phyloP scores from a whole-genome alignment of 2,113 vertebrate species.

The Catharus fuscescens region DNA sequence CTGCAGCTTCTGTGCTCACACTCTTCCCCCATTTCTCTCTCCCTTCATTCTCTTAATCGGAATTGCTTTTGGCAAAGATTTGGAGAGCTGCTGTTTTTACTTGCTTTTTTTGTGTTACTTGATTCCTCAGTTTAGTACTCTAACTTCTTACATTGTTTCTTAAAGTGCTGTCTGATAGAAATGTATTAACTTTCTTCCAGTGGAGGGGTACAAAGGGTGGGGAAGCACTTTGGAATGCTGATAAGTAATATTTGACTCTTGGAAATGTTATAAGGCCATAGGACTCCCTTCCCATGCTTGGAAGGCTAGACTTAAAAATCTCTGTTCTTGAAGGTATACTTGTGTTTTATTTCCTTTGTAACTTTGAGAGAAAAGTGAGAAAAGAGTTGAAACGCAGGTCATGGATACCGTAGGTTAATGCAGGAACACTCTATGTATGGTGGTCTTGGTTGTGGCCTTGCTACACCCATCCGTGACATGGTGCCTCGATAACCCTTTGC shows the following conservation, averaged over 20 bases:
- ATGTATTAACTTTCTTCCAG: background rate
- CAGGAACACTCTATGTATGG: background rate
- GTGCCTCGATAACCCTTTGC: background rate
- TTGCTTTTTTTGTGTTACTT: background rate
- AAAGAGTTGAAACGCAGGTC: background rate
- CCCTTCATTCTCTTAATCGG: background rate
- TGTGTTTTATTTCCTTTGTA: background rate
- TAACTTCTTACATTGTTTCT: conserved; percentile 1
- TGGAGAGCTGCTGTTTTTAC: background rate
- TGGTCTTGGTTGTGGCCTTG: background rate
- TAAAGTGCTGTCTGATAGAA: background rate
- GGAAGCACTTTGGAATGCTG: conserved; percentile 3
- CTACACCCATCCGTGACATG: rapidly evolving
- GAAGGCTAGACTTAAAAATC: background rate
- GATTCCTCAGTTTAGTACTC: background rate
- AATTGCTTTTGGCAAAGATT: background rate
- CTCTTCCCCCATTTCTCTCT: rapidly evolving
- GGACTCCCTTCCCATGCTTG: background rate
- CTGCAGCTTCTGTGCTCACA: background rate
- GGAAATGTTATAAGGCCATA: background rate
- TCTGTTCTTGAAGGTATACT: background rate
- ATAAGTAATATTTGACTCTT: background rate
- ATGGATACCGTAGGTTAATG: background rate
- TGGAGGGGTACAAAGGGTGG: background rate
- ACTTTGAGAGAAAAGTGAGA: background rate